Base-by-base conservation (phyloP, 1,140 invertebrate genomes). In the Camponotus vicinus region DNA sequence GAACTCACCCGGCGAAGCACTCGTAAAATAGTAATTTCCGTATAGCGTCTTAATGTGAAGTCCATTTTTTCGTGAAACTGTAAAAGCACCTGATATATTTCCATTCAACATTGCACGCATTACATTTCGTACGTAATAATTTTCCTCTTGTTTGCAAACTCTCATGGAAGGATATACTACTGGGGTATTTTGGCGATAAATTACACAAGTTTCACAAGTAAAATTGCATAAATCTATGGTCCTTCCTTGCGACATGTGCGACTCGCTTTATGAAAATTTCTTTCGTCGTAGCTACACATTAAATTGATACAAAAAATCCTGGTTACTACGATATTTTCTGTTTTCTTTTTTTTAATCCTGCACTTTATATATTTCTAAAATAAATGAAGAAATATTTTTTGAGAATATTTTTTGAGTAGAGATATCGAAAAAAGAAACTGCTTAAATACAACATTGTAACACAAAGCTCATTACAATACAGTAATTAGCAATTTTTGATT, bases 11-110 rank as follows among this genome's bases (percentile, higher is more conserved):
- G 42, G 52, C 71, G 42, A 55, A 52, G 42, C 45, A 64, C 82
- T 85, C 73, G 82, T 85, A 85, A 85, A 85, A 64, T 49, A 77
- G 73, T 77, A 64, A 78, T 85, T 85, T 77, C 59, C 59, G 27
- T 32, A 9, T 45, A 45, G 42, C 32, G 32, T n/a, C 55, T 83
- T 63, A 52, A 27, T 59, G 32, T 13, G 11, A 27, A 40, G 40
- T 49, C 27, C 55, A 83, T 83, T 42, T 21, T 77, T 64, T 84
- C 59, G 7, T 27, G 76, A 78, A 5, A 11, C 37, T 37, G 13
- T 49, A 64, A 77, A 42, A n/a, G n/a, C 32, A 49, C 32, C 8
- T 57, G 15, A 37, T 45, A 37, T 45, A 77, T 85, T 85, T 63
- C 71, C 59, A 84, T 84, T 45, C 5, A 64, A 18, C 71, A 32